These are phyloP conservation scores for Atrichornis clamosus DNA, from an alignment of 2,113 vertebrate species.

Conservation along the genomic window DNA sequence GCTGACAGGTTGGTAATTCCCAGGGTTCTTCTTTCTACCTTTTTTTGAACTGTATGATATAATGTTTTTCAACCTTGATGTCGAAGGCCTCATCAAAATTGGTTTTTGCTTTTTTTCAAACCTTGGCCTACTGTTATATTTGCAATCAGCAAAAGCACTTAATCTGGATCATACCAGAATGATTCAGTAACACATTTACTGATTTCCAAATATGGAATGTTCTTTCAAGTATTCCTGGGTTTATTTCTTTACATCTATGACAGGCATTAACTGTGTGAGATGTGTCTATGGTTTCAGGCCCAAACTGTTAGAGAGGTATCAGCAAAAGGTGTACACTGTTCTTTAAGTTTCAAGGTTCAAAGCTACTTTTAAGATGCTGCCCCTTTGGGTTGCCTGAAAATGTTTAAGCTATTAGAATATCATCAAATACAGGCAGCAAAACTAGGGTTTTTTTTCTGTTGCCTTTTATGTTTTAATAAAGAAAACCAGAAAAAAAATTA, in stretches of 20 bases:
- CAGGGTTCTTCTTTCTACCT: neutral
- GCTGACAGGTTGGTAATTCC: neutral
- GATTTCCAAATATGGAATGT: neutral
- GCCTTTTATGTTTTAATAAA: neutral
- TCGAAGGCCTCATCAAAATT: neutral
- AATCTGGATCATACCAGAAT: neutral
- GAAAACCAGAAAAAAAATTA: accelerated
- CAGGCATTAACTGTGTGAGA: neutral
- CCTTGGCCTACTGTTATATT: neutral
- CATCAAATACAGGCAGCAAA: neutral
- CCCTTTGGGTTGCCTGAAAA: neutral
- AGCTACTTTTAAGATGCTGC: neutral
- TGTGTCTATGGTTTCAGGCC: neutral
- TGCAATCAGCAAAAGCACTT: neutral
- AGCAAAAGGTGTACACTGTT: neutral
- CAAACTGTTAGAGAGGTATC: neutral
- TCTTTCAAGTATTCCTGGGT: neutral
- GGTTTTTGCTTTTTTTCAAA: neutral
- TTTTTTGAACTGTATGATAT: neutral
- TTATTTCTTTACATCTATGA: neutral
- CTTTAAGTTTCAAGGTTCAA: neutral
- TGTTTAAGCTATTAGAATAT: neutral
- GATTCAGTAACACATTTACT: neutral
- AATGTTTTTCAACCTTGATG: neutral
- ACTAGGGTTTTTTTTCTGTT: too few species aligned